Percentiles rank a stretch among this genome's conserved stretches.
phyloP scores from a whole-genome alignment of 2,888 invertebrate genomes.

The Agonopterix subpropinquella region DNA sequence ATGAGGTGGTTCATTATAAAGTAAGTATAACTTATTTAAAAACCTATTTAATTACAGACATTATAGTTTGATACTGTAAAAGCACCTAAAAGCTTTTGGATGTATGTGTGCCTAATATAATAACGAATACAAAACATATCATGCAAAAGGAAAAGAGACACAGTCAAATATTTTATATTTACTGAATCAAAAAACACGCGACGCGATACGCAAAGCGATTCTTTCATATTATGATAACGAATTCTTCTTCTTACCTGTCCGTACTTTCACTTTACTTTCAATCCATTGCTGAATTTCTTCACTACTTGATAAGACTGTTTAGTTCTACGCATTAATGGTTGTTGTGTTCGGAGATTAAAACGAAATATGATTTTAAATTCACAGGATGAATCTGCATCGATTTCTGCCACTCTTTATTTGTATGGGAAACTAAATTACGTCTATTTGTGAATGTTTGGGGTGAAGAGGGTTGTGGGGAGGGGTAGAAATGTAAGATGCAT shows the following conservation, averaged over 20 bases:
- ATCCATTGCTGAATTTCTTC: neutral
- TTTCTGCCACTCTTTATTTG: conserved; percentile 44
- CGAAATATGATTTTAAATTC: conserved; percentile 16
- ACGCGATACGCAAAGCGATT: conserved; percentile 6
- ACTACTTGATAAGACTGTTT: neutral
- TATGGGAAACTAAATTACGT: conserved; percentile 44
- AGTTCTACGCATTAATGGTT: conserved; percentile 12
- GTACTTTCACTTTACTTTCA: neutral
- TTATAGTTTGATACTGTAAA: no score
- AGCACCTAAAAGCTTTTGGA: no score
- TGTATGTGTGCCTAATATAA: neutral
- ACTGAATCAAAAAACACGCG: conserved; percentile 21
- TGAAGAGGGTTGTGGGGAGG: conserved; percentile 5
- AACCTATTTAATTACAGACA: no score
- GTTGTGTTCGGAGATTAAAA: neutral
- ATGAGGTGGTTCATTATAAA: no score
- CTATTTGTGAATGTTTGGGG: conserved; percentile 25
- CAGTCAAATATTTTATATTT: conserved; percentile 25
- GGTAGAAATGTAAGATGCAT: no score
- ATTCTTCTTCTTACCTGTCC: neutral
- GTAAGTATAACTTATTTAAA: no score
- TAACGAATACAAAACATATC: conserved; percentile 3
- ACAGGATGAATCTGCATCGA: conserved; percentile 26
- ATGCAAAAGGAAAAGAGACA: conserved; percentile 14
- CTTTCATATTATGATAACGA: neutral